Conservation (phyloP, 2,888 invertebrate species). For the Candidula unifasciata region DNA sequence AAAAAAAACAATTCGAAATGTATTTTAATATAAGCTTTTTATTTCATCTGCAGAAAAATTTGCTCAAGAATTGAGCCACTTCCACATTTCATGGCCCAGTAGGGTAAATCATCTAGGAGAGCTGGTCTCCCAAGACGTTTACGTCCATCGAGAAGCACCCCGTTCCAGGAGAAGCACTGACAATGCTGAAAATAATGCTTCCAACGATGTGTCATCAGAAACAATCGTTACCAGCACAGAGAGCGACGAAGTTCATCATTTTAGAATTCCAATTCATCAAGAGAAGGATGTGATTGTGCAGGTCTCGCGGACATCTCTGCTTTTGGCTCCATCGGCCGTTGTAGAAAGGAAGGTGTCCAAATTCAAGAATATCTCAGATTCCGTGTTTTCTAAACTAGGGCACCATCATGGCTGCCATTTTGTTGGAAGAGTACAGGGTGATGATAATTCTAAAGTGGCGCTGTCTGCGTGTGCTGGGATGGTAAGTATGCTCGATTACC, state of each 20-base stretch:
- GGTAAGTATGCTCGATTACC: conserved; percentile 84
- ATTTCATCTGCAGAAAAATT: conserved; percentile 30
- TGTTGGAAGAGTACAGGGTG: conserved; percentile 86
- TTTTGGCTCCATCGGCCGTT: conserved; percentile 85
- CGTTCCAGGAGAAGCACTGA: conserved; percentile 56
- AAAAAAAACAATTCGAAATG: too few species aligned
- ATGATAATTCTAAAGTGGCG: conserved; percentile 85
- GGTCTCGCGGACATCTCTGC: conserved; percentile 82
- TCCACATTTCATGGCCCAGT: conserved; percentile 59
- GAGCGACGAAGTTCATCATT: conserved; percentile 61
- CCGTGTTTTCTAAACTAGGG: conserved; percentile 60
- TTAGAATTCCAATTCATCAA: conserved; percentile 65
- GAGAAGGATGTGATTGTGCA: conserved; percentile 75
- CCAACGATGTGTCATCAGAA: too few species aligned
- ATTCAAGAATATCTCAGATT: conserved; percentile 67
- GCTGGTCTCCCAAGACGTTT: conserved; percentile 65
- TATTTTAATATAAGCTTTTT: too few species aligned
- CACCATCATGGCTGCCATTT: conserved; percentile 85
- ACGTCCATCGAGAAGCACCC: conserved; percentile 52
- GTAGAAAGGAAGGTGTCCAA: conserved; percentile 83
- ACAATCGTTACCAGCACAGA: neutral
- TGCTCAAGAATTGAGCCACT: conserved; percentile 43
- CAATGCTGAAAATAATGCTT: neutral
- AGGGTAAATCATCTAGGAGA: conserved; percentile 66
- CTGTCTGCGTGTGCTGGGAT: conserved; percentile 90